Evolutionary conservation across 2,797 vertebrate genomes (phyloP), one percentile per base, ranked within the genome.

Genomic region (Leptoclinus maculatus): DNA sequence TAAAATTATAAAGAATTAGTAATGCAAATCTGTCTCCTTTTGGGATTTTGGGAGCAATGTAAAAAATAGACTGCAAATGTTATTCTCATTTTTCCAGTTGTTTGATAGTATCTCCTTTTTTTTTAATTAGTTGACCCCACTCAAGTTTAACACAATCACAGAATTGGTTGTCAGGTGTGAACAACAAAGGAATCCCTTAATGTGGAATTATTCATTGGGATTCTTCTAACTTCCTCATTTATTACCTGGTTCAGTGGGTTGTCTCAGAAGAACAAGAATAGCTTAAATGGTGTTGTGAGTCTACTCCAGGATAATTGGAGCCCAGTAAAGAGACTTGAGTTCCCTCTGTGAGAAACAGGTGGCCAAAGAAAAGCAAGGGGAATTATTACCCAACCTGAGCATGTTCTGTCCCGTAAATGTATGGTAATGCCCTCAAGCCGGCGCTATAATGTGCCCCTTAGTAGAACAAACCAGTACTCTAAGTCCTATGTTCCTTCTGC

Each of bases 1-100:
- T 91, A 83, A 90, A 88, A 90, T 83, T 27, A 89, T 88, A 86
- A 89, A 86, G 83, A 89, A 91, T 91, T 78, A 78, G 80, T 77
- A 32, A 86, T 88, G 65, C 70, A 87, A 57, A 88, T 86, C 59
- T 36, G 25, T 57, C 38, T 80, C 69, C 49, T 17, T 77, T 76
- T 78, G 43, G 65, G 57, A 76, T 84, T 76, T 67, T 64, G 32
- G 34, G 63, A 36, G 51, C 34, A 76, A 60, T 69, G 45, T 5
- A 79, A 67, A 69, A 71, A 27, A 49, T 74, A 29, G 53, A 67
- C 47, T 0, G 67, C 23, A 27, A 54, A 54, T 27, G 3, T 56
- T 45, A 14, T 66, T 73, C 12, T 51, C 2, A 47, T 43, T 53
- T 66, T 73, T 7, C 2, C 6, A 21, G 29, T 9, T 66, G 23